Base-by-base conservation (phyloP, 2,797 vertebrate genomes). In the Triplophysa yarkandensis region DNA sequence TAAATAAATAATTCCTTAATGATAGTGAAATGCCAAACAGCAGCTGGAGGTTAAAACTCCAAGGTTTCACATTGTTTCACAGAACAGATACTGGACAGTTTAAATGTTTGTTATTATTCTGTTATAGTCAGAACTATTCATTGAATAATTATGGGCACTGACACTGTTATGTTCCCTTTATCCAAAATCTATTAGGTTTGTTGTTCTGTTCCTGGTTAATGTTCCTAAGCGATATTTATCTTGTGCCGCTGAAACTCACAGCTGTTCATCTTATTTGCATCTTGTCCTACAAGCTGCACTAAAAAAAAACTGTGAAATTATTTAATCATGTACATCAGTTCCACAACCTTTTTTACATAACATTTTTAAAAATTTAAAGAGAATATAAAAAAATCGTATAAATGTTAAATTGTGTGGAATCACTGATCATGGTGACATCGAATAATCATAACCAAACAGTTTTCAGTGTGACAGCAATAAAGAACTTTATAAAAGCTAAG, bases 171-270 rank as follows among this genome's bases (percentile, higher is more conserved):
- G 23, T 41, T 55, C 23, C 66, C 34, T 55, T 6, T 48, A n/a
- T 71, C 28, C 57, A 48, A 55, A 50, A 64, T 28, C 43, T 13
- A 76, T 60, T 48, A 48, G 17, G 7, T 50, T 50, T 62, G 41
- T 48, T 68, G 52, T 60, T 48, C 43, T 25, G 36, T 3, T 43
- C 74, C 19, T 48, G 28, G 21, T 60, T 60, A 60, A 39, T 50
- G 74, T 67, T 28, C 65, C 65, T 46, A 39, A 30, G 43, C 43
- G 3, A 68, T 64, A 44, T 52, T 68, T 55, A 32, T 61, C 74
- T 39, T 68, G 74, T 66, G n/a, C 64, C n/a, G 36, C 23, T 66
- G 28, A 67, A 67, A 68, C 30, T 11, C 36, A 66, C 41, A 74
- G 27, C 34, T 58, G 52, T 74, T 65, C 28, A 14, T 57, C 50